Conservation (phyloP, 2,797 vertebrate species). For the Lepilemur ruficaudatus region DNA sequence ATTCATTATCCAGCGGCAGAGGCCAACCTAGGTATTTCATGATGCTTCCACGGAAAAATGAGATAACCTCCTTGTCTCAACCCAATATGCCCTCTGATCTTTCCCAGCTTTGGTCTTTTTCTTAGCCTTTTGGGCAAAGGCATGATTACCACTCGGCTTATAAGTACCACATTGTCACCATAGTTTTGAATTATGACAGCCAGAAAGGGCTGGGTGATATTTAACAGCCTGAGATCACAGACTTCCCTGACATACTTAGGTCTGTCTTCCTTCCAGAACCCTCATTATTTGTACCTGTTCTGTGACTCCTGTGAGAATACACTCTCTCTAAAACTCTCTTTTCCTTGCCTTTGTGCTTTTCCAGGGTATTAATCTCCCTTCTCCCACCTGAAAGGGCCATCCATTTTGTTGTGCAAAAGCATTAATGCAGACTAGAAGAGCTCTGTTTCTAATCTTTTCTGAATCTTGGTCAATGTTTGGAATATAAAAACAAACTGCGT, state of each 20-base stretch:
- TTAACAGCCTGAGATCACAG: conserved; percentile 82
- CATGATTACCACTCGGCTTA: conserved; percentile 64
- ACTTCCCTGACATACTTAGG: conserved; percentile 73
- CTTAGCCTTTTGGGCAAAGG: conserved; percentile 46
- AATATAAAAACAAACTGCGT: conserved; percentile 64
- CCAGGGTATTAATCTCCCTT: conserved; percentile 53
- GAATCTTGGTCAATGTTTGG: conserved; percentile 62
- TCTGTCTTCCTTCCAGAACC: conserved; percentile 75
- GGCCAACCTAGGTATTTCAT: conserved; percentile 71
- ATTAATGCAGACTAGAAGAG: conserved; percentile 11
- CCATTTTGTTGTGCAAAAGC: conserved; percentile 55
- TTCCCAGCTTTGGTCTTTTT: conserved; percentile 12
- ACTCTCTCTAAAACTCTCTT: conserved; percentile 61
- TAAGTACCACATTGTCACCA: conserved; percentile 66
- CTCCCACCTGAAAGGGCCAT: conserved; percentile 26
- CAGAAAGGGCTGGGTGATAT: conserved; percentile 72
- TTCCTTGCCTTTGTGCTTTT: conserved; percentile 62
- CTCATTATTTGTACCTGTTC: conserved; percentile 80
- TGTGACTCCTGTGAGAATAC: conserved; percentile 75
- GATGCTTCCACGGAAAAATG: conserved; percentile 76
- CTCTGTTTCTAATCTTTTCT: conserved; percentile 56
- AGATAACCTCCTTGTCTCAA: conserved; percentile 76
- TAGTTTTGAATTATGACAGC: conserved; percentile 77
- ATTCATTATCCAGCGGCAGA: conserved; percentile 71
- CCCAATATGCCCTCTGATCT: conserved; percentile 59